Evolutionary conservation across 2,113 vertebrate species (phyloP).

Genomic region (Falcunculus frontatus): DNA sequence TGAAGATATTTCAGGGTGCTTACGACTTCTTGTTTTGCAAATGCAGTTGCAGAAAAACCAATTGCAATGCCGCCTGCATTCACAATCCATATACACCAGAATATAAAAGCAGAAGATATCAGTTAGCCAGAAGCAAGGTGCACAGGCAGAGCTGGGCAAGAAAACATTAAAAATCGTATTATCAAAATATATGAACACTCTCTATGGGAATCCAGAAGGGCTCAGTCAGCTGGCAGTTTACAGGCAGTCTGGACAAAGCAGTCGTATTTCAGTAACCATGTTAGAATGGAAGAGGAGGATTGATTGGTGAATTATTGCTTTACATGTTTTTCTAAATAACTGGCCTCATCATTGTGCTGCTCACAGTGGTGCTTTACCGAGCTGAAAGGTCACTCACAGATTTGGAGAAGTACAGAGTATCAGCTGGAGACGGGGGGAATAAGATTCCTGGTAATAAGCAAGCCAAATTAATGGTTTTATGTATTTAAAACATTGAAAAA

Average conservation of each 20-base stretch:
- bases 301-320: not conserved
- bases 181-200: not conserved
- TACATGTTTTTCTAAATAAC: not conserved
- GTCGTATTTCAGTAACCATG: not conserved
- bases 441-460: not conserved
- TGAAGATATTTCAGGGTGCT: not conserved
- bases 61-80: not conserved
- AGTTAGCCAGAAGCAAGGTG: not conserved
- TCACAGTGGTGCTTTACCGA: rapidly evolving
- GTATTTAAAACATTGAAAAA: not conserved
- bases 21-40: not conserved
- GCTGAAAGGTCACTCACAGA: not conserved
- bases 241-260: not conserved
- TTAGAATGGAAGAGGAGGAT: not conserved
- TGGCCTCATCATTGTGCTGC: not conserved
- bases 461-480: not conserved
- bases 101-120: not conserved
- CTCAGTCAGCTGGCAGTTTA: not conserved
- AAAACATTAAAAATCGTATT: not conserved
- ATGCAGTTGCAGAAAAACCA: not conserved
- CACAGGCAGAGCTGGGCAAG: not conserved
- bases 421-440: not conserved
- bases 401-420: not conserved
- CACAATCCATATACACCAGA: not conserved
- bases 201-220: not conserved